Evolutionary conservation across 2,797 vertebrate genomes (phyloP).

Genomic region (Cephalopachus bancanus): DNA sequence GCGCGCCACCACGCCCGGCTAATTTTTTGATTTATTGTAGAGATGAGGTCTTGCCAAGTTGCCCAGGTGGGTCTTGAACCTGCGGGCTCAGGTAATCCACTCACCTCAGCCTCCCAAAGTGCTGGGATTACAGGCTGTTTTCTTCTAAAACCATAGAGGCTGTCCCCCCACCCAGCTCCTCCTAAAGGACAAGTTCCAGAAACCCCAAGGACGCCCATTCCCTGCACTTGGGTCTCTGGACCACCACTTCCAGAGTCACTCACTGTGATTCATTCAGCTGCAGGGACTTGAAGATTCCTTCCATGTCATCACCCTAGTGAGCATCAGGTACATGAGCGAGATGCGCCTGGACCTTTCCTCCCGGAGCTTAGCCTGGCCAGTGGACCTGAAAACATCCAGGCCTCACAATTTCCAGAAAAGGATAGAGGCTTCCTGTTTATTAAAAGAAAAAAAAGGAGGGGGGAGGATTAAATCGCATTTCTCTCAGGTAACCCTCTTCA

Average conservation of each 20-base stretch:
- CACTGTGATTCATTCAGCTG: accelerated
- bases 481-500: slow-evolving; percentile 54
- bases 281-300: neutral
- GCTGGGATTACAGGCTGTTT: neutral
- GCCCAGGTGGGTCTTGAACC: too few relatives aligned
- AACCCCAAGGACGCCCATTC: neutral
- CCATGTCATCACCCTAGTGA: neutral
- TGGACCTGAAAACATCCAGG: neutral
- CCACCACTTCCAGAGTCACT: neutral
- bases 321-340: neutral
- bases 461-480: neutral
- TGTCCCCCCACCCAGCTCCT: neutral
- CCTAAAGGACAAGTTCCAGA: neutral
- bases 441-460: neutral
- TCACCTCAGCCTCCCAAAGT: too few relatives aligned
- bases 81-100: too few relatives aligned
- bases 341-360: neutral
- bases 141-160: neutral
- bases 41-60: too few relatives aligned
- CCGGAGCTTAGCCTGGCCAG: neutral
- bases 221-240: neutral
- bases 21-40: too few relatives aligned
- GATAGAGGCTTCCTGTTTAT: neutral
- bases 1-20: too few relatives aligned
- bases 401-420: neutral